A percentile compares a stretch with the other conserved stretches of the same genome.
phyloP scores from a whole-genome alignment of 2,888 invertebrate genomes.

The Eupithecia tripunctaria region DNA sequence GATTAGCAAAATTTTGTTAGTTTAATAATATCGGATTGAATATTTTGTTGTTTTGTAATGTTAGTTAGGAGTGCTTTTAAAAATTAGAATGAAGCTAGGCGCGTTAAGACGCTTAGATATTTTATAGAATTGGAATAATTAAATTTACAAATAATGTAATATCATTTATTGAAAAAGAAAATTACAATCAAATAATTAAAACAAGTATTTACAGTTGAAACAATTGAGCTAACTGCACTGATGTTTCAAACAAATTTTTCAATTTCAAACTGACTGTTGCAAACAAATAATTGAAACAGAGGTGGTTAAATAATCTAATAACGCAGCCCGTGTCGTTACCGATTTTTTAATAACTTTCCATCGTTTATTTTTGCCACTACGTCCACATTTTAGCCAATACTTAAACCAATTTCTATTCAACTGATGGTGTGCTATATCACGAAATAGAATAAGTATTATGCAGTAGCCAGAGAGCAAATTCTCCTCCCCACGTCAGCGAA shows the following conservation, averaged over 20 bases:
- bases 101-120: neutral
- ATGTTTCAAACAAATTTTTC: no score
- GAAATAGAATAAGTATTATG: neutral
- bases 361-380: no score
- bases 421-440: slow-evolving; percentile 2
- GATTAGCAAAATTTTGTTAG: neutral
- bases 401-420: neutral
- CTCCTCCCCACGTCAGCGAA: neutral
- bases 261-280: no score
- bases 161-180: no score
- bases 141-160: no score
- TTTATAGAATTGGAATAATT: neutral
- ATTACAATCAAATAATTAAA: no score
- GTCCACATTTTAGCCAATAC: no score
- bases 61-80: slow-evolving; percentile 2
- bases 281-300: neutral
- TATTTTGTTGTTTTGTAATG: neutral
- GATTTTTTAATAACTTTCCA: no score
- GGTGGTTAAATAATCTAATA: neutral
- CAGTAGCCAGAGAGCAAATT: neutral
- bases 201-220: no score
- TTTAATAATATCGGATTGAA: slow-evolving; percentile 5
- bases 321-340: no score
- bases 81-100: neutral
- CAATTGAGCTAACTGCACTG: no score